Conservation (phyloP, 2,113 vertebrate genomes). For the Hylia prasina region DNA sequence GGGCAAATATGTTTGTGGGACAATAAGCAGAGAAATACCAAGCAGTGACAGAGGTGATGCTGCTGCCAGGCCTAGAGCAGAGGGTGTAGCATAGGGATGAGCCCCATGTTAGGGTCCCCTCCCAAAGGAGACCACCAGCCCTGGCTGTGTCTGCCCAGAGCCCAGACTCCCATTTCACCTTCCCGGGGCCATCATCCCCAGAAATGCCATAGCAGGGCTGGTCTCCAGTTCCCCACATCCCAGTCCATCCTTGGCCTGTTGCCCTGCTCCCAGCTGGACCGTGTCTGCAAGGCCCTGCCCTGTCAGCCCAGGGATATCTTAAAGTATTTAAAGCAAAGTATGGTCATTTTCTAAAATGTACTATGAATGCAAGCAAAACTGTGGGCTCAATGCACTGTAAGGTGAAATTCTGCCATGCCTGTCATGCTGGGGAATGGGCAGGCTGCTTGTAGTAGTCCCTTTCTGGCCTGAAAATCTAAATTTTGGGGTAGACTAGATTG, state of each 20-base stretch:
- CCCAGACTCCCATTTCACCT: not conserved
- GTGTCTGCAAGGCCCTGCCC: not conserved
- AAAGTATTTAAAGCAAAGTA: not conserved
- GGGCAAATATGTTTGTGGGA: not conserved
- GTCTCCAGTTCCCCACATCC: not conserved
- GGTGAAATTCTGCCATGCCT: not conserved
- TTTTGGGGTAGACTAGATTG: not conserved
- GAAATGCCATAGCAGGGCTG: not conserved
- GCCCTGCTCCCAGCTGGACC: not conserved
- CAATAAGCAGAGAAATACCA: not conserved
- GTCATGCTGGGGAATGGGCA: not conserved
- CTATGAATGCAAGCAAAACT: not conserved
- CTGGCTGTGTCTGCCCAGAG: not conserved
- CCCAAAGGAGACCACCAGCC: not conserved
- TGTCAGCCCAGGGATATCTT: not conserved
- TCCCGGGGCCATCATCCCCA: not conserved
- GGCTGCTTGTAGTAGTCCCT: not conserved
- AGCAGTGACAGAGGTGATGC: not conserved
- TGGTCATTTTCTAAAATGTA: not conserved
- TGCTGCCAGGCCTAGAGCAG: not conserved
- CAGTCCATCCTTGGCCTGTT: not conserved
- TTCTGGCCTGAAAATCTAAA: not conserved
- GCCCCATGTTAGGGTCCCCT: not conserved
- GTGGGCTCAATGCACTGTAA: not conserved
- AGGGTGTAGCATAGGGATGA: fast-evolving